Base-by-base conservation (phyloP, 92 coral and sea anemone genomes). In the Anthopleura xanthogrammica region DNA sequence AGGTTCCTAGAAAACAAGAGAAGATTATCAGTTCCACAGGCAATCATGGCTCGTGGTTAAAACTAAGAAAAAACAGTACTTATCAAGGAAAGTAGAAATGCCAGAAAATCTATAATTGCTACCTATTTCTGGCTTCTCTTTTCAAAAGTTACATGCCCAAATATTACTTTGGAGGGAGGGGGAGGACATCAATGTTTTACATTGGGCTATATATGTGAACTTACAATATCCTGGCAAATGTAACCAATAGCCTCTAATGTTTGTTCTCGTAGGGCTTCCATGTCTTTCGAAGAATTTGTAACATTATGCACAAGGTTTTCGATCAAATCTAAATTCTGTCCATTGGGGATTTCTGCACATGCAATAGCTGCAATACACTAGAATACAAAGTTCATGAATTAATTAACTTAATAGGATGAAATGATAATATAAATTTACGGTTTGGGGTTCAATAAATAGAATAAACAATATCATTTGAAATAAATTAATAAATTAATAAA, bases 291-390 rank as follows among this genome's bases (percentile, higher is more conserved):
- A 43, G 89, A 93, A 40, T 60, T 72, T 12, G 83, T 17, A 22
- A 85, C 90, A 84, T 90, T 87, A 52, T 60, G 83, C 62, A 92
- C 92, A 78, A 97, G 85, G 10, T 84, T 85, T n/a, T 90, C 88
- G 7, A 92, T 85, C 88, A 97, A 72, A 3, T 94, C 95, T 57
- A 87, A 55, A 92, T 95, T 90, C 71, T 97, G 94, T 9, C 82
- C 85, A 54, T 85, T 92, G 3, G 99, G 99, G 65, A 97, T 92
- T 62, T 97, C 99, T 14, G 99, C 98, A 94, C 99, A 97, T 11
- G 99, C 99, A 80, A 97, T 94, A 0, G 99, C 97, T 62, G 98
- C 98, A 77, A 97, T 94, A 56, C 98, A 94, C 99, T 97, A 76
- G 16, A 68, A 7, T 68, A 24, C 29, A 68, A 14, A 54, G 42